Conservation (phyloP, 2,113 vertebrate genomes). For the Clarias macrocephalus region DNA sequence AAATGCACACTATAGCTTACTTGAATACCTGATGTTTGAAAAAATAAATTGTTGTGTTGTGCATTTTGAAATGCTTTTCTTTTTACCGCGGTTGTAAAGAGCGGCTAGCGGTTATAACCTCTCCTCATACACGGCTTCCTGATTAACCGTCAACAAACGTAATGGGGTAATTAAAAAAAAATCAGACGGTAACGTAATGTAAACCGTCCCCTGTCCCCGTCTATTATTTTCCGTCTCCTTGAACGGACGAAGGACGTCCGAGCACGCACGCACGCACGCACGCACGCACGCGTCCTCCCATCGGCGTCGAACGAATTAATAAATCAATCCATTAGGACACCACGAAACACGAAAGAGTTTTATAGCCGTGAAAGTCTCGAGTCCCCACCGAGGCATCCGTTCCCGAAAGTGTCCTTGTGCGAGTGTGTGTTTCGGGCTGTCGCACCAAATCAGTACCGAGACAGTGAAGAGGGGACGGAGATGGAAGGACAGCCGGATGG, state of each 20-base stretch:
- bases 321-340: slow-evolving; percentile 37
- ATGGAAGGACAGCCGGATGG: background rate
- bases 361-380: slow-evolving; percentile 5
- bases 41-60: background rate
- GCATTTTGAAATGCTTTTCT: background rate
- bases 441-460: background rate
- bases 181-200: background rate
- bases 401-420: background rate
- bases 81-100: background rate
- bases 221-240: background rate
- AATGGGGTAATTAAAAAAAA: background rate
- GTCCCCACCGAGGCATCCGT: slow-evolving; percentile 31
- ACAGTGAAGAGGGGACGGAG: background rate
- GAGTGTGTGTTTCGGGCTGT: slow-evolving; percentile 36
- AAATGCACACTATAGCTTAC: too few species aligned
- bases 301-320: background rate
- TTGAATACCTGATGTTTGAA: too few species aligned
- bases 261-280: background rate
- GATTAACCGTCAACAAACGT: background rate
- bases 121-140: background rate
- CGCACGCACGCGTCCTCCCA: background rate
- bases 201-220: background rate
- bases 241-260: background rate
- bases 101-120: background rate
- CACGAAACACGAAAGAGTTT: background rate